Evolutionary conservation across 2,113 vertebrate species (phyloP).

Genomic region (Corythornis vintsioides): DNA sequence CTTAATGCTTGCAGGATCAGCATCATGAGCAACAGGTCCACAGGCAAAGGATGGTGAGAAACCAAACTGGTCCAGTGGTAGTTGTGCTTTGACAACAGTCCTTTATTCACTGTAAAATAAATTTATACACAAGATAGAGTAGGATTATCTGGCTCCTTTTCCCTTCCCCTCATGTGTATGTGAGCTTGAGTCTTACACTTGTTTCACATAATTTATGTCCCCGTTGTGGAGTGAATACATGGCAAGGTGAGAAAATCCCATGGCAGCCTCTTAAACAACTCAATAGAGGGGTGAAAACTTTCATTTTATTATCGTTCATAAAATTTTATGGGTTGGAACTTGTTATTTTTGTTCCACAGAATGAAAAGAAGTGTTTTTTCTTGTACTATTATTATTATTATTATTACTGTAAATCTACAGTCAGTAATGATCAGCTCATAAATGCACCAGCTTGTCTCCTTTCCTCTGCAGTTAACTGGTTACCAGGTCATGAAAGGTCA

Average conservation of each 20-base stretch:
- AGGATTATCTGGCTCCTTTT: background rate
- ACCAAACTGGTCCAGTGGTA: background rate
- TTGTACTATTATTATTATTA: background rate
- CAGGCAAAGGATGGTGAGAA: background rate
- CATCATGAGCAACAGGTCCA: background rate
- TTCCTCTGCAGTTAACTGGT: background rate
- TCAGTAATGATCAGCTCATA: background rate
- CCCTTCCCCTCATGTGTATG: background rate
- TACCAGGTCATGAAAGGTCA: background rate
- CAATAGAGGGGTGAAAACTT: background rate
- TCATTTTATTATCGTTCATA: slow-evolving; percentile 29
- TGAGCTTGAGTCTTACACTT: background rate
- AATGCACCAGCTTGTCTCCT: background rate
- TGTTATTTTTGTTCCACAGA: background rate
- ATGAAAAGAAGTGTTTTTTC: background rate
- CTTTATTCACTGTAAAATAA: background rate
- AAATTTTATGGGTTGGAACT: slow-evolving; percentile 56
- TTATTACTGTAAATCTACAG: background rate
- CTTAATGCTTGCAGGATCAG: background rate
- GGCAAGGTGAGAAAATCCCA: background rate
- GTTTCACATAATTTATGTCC: background rate
- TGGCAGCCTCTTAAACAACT: slow-evolving; percentile 27
- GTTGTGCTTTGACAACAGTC: background rate
- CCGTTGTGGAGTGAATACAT: background rate
- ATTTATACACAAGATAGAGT: background rate